Evolutionary conservation across 2,888 invertebrate species (phyloP).

Genomic region (Mesochorus sp.): DNA sequence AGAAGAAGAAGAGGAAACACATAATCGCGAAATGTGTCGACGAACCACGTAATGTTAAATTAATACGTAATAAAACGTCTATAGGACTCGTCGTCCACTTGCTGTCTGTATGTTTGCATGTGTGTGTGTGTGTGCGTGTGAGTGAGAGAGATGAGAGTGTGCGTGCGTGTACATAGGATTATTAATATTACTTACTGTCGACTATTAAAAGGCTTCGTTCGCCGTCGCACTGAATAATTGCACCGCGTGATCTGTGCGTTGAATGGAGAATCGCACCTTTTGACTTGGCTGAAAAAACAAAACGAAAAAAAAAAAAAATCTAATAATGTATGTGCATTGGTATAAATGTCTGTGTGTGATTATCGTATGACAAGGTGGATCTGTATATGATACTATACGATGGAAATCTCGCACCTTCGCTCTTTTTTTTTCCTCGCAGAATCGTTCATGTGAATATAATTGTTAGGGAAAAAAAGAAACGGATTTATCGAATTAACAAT

Average conservation of each 20-base stretch:
- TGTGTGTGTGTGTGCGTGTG: conserved; percentile 26
- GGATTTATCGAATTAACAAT: conserved; percentile 10
- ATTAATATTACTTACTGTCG: conserved; percentile 41
- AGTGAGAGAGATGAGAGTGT: not conserved
- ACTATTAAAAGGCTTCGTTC: conserved; percentile 58
- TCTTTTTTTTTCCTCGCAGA: conserved; percentile 26
- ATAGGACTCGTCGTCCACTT: conserved; percentile 40
- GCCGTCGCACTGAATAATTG: conserved; percentile 63
- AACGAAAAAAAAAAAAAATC: conserved; percentile 3
- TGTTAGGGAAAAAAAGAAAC: not conserved
- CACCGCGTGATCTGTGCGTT: conserved; percentile 48
- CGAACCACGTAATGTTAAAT: conserved; percentile 50
- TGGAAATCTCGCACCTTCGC: conserved; percentile 29
- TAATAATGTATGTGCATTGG: conserved; percentile 11
- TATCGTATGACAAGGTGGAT: conserved; percentile 33
- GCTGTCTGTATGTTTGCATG: not conserved
- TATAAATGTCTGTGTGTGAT: conserved; percentile 17
- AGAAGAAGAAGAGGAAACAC: not conserved
- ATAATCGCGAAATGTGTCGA: conserved; percentile 43
- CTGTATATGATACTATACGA: too few relatives aligned
- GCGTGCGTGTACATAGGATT: conserved; percentile 51
- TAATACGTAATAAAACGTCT: conserved; percentile 44
- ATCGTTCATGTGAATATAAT: not conserved
- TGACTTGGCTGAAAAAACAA: conserved; percentile 53
- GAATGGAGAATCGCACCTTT: conserved; percentile 60